Evolutionary conservation across 2,113 vertebrate species (phyloP), one percentile per base, ranked within the genome.

Genomic region (Erythrocercus mccallii): DNA sequence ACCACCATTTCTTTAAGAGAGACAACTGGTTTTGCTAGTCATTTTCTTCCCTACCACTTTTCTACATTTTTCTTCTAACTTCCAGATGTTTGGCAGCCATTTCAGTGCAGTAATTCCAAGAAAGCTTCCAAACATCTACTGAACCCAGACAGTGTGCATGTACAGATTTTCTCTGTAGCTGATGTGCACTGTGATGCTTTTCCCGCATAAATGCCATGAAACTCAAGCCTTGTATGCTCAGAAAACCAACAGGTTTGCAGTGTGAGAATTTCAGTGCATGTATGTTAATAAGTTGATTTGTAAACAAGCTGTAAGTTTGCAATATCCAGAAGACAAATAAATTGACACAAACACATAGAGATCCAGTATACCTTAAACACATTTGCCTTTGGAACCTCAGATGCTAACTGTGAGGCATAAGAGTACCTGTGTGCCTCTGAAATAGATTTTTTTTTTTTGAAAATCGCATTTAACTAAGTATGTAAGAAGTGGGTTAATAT

Each of bases 31-130:
- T 95, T 90, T 88, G 28, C 35, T 50, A 53, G 66, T 82, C 33
- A 78, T 92, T 93, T 96, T 81, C 61, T 93, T 93, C 71, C 45
- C 37, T 82, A 37, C 13, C n/a, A 69, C 35, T 90, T 85, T 66
- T 33, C 47, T 58, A 37, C 17, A 15, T 74, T 86, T 86, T 93
- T 68, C 33, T 84, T 38, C 44, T 53, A 45, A 65, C 48, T 96
- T 65, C 71, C 88, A 93, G 79, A 80, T 94, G 79, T 80, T 94
- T 92, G 92, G 85, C 79, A 83, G 79, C 54, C 70, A 60, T 10
- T 24, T 42, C 66, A 80, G 31, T 77, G n/a, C 57, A 82, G 44
- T 60, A 89, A 80, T 42, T 81, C 21, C 38, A 66, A 61, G 58
- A 56, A 90, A 90, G 42, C 72, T 83, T 76, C 42, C 72, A 88